Base-by-base conservation (phyloP, 2,888 invertebrate species). In the Caenorhabditis sp. region DNA sequence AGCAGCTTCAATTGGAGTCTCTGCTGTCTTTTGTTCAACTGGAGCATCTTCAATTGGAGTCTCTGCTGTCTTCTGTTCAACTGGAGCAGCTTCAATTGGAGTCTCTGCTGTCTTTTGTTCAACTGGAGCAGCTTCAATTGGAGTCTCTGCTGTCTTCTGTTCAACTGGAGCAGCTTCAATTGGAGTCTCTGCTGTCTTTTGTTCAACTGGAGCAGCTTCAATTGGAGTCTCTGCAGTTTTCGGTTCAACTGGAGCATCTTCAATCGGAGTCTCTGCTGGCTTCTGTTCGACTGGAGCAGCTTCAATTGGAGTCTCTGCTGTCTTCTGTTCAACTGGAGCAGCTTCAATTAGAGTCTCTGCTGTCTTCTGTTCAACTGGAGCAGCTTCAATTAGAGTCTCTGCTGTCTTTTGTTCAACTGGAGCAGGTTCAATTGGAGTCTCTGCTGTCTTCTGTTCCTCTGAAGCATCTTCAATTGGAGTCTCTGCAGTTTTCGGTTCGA, bases 381-480 rank as follows among this genome's bases (percentile, higher is more conserved):
- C 68, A 68, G 68, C 54, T 24, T 24, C 24, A 16, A 56, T 73
- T 8, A 49, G 73, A 56, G 72, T 38, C 66, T 85, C 81, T 31
- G 47, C 51, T 73, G 73, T 66, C 16, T 44, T 56, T 16, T 54
- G 66, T 44, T 75, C 74, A 22, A 31, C 51, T 35, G 49, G 58
- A 49, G 35, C 59, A n/a, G 66, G 41, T 31, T 49, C 54, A 14
- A 22, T 66, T 38, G 38, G 12, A 38, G 10, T n/a, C 19, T 47
- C 47, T n/a, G 7, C 73, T 63, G 72, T 35, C 22, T 63, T 28
- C 19, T 61, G 41, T 41, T 80, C 59, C 5, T n/a, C 47, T 47
- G 47, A 19, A 16, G n/a, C n/a, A 2, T 6, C 8, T 38, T 38
- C 38, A 38, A 38, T 12, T 38, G 38, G 38, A 38, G 38, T 10